Evolutionary conservation across 2,797 vertebrate genomes (phyloP).

Genomic region (Coendou prehensilis): DNA sequence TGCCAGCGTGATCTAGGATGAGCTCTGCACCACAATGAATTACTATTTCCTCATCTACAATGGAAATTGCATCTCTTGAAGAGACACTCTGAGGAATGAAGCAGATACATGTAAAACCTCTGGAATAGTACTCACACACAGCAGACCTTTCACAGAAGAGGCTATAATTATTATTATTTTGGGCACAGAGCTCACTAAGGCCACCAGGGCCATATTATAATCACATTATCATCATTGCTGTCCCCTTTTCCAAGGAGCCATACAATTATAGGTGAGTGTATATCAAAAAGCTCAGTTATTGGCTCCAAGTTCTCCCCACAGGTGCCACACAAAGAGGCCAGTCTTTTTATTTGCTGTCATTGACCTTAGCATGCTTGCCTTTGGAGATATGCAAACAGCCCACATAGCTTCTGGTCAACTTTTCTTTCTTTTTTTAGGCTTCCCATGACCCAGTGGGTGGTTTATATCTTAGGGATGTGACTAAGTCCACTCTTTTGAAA

Average conservation of each 20-base stretch:
- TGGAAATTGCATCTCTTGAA: neutral
- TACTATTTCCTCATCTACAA: neutral
- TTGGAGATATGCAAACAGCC: neutral
- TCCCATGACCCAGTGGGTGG: neutral
- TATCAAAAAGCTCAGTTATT: neutral
- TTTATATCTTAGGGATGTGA: conserved; percentile 3
- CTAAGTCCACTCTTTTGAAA: neutral
- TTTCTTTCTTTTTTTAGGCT: neutral
- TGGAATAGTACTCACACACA: neutral
- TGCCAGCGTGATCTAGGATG: neutral
- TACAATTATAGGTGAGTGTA: neutral
- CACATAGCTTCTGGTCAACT: neutral
- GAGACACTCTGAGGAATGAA: neutral
- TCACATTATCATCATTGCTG: neutral
- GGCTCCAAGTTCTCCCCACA: neutral
- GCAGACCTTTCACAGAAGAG: neutral
- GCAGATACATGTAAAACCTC: neutral
- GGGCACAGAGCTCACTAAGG: neutral
- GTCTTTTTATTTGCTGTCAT: neutral
- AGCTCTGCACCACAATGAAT: neutral
- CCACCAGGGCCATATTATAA: neutral
- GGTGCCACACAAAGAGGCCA: neutral
- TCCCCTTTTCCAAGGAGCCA: neutral
- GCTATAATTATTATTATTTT: neutral
- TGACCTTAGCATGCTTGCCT: neutral